Evolutionary conservation across 2,888 invertebrate species (phyloP), one percentile per base, ranked within the genome.

Genomic region (Nomada hirtipes): DNA sequence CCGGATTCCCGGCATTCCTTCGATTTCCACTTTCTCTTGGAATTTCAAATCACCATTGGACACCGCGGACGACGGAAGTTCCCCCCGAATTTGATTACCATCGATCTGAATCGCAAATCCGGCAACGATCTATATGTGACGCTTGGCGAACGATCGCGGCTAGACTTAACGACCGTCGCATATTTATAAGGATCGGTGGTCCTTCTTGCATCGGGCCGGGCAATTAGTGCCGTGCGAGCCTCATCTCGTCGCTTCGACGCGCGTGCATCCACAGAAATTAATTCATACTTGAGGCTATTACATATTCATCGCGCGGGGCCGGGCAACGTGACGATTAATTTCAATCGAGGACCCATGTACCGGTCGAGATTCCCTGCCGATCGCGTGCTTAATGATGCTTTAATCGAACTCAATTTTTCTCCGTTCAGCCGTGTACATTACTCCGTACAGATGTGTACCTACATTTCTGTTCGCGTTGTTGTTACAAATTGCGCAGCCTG

Each of bases 161-260:
- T 20, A 50, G 67, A 57, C 23, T 50, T 53, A 73, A 77, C 29
- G 72, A 64, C 20, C 44, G 18, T 0, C 47, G 77, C 68, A 77
- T 81, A 81, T 81, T 77, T 77, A 77, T 77, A 81, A 60, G 68
- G 63, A 64, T 73, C 64, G 73, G n/a, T 47, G 68, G 47, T 55
- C 50, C 79, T 55, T 20, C 71, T 67, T 50, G 52, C 36, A 61
- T 15, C 18, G 76, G 60, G 23, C 67, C 76, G 65, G 29, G 55
- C 76, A 80, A 80, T 80, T 80, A 80, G 23, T 26, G 26, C 42
- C 55, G 36, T 53, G 53, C 57, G 36, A 61, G 47, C 61, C 44
- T 23, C 36, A 26, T 23, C 60, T 13, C 4, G 26, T 4, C 15
- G n/a, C 67, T 36, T 13, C 61, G 26, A 42, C 29, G 63, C 60